Conservation (phyloP, 2,113 vertebrate genomes). For the Chelonoidis abingdonii region DNA sequence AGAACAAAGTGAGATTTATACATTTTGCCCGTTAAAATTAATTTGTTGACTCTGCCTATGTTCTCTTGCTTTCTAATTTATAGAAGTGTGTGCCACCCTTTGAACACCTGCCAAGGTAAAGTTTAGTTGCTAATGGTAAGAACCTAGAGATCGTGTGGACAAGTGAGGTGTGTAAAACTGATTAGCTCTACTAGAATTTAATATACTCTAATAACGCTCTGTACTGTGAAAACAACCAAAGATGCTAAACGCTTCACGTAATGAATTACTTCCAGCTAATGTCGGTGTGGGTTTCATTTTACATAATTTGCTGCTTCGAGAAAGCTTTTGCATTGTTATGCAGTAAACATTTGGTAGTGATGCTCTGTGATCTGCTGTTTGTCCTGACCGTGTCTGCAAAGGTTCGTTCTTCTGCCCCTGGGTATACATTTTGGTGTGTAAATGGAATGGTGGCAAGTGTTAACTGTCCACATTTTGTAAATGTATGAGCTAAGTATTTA, state of each 20-base stretch:
- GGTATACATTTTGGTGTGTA: not conserved
- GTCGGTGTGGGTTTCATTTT: not conserved
- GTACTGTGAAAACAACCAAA: not conserved
- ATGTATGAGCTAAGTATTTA: not conserved
- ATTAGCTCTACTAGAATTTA: not conserved
- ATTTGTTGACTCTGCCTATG: not conserved
- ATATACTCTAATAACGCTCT: not conserved
- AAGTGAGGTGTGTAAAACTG: not conserved
- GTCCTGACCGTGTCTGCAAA: not conserved
- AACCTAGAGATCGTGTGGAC: not conserved
- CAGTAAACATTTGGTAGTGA: not conserved
- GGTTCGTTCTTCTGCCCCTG: not conserved
- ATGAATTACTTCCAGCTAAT: slow-evolving; percentile 18
- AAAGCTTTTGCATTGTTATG: rapidly evolving
- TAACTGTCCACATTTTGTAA: not conserved
- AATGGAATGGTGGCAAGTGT: not conserved
- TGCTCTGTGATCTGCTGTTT: not conserved
- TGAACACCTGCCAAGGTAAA: not conserved
- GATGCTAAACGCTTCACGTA: not conserved
- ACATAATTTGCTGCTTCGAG: not conserved
- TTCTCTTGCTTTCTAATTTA: not conserved
- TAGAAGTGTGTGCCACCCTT: not conserved
- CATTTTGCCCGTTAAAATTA: rapidly evolving
- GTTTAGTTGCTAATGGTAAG: not conserved
- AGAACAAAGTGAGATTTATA: not conserved